Conservation (phyloP, 2,888 invertebrate genomes). For the Lathronympha strigana region DNA sequence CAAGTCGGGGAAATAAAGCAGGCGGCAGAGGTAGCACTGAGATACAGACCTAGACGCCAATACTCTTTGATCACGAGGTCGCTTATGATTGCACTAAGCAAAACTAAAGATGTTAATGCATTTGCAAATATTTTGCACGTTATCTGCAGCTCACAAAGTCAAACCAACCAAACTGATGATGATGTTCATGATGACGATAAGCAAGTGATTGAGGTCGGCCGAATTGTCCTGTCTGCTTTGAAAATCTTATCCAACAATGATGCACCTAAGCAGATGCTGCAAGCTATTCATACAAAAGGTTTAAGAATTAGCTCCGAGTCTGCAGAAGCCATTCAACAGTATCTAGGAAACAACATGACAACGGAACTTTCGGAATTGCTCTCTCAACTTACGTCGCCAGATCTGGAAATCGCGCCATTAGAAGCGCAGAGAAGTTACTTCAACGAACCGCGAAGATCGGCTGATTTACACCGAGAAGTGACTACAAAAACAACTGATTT, state of each 20-base stretch:
- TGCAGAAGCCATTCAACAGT: constrained; percentile 86
- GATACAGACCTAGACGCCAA: constrained; percentile 84
- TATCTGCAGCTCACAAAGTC: constrained; percentile 54
- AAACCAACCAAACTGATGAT: constrained; percentile 56
- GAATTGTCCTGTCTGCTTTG: constrained; percentile 81
- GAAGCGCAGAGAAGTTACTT: constrained; percentile 56
- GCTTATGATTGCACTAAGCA: constrained; percentile 83
- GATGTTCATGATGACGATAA: constrained; percentile 59
- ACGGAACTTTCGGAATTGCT: constrained; percentile 85
- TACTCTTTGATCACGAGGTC: constrained; percentile 81
- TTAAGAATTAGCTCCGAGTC: constrained; percentile 85
- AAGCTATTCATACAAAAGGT: constrained; percentile 85
- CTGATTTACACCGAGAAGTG: constrained; percentile 82
- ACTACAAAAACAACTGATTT: constrained; percentile 85
- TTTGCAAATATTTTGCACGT: constrained; percentile 85
- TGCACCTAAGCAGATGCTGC: constrained; percentile 79
- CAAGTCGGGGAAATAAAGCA: constrained; percentile 81
- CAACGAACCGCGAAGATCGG: constrained; percentile 50
- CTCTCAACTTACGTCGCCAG: constrained; percentile 86
- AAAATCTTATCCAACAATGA: constrained; percentile 72
- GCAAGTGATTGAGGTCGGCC: constrained; percentile 74
- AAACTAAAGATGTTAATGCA: constrained; percentile 85
- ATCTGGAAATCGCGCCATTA: constrained; percentile 76
- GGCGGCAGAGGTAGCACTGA: constrained; percentile 86
- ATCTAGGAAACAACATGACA: constrained; percentile 87